phyloP scores from a whole-genome alignment of 2,888 invertebrate species.

The Diarsia mendica region DNA sequence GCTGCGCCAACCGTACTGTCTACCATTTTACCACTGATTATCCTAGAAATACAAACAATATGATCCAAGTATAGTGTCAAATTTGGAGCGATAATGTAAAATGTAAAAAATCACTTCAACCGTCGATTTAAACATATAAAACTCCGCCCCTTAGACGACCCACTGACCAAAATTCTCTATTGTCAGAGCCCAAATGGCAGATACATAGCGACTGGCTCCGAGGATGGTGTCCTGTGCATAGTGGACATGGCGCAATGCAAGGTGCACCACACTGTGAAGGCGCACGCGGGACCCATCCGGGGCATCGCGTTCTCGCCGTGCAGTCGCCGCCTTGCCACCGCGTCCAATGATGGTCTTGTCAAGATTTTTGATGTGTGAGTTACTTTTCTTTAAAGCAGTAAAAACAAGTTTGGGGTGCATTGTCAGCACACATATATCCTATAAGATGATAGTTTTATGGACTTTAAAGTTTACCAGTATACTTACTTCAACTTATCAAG shows the following conservation, averaged over 20 bases:
- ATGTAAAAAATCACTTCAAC: neutral
- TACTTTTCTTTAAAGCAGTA: neutral
- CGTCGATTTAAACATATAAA: neutral
- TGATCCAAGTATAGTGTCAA: too few relatives aligned
- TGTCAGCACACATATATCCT: neutral
- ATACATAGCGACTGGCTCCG: slow-evolving; percentile 97
- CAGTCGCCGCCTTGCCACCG: slow-evolving; percentile 96
- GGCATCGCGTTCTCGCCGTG: slow-evolving; percentile 98
- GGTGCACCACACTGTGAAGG: slow-evolving; percentile 97
- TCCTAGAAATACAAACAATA: too few relatives aligned
- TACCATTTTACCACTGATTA: too few relatives aligned
- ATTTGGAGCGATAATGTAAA: too few relatives aligned
- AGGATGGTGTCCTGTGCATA: slow-evolving; percentile 97
- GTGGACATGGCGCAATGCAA: slow-evolving; percentile 96
- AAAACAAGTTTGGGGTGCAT: neutral
- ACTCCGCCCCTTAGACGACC: neutral
- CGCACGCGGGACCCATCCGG: slow-evolving; percentile 97
- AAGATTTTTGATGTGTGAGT: slow-evolving; percentile 98
- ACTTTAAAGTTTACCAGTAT: neutral
- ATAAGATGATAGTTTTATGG: neutral
- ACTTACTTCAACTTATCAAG: neutral
- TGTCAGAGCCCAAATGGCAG: slow-evolving; percentile 96
- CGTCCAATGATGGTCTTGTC: slow-evolving; percentile 98
- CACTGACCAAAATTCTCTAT: neutral
- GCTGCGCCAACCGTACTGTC: too few relatives aligned